Evolutionary conservation across 2,113 vertebrate genomes (phyloP).

Genomic region (Aegithalos caudatus): DNA sequence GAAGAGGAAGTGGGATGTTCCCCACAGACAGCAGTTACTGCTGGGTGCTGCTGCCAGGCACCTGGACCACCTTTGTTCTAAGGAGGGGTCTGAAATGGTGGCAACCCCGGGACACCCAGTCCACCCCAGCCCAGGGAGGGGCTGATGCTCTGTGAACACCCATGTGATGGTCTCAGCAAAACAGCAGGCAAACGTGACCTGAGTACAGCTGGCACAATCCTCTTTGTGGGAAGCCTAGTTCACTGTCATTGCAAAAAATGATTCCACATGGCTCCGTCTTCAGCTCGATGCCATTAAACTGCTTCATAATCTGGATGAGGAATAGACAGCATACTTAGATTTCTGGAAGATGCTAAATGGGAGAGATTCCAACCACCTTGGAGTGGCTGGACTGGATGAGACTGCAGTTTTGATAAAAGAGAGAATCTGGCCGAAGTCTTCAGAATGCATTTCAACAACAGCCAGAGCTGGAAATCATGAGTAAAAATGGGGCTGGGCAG

Average conservation of each 20-base stretch:
- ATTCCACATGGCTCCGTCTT: not conserved
- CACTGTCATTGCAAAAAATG: not conserved
- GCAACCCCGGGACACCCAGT: fast-evolving
- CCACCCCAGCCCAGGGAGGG: not conserved
- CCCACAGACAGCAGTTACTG: not conserved
- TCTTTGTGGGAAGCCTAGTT: not conserved
- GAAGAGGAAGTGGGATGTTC: not conserved
- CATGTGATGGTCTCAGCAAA: not conserved
- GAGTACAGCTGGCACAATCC: not conserved
- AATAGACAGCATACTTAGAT: not conserved
- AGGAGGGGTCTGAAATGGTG: not conserved
- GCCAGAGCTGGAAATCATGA: not conserved
- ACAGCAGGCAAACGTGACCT: not conserved
- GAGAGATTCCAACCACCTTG: not conserved
- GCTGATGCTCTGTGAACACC: not conserved
- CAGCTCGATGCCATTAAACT: not conserved
- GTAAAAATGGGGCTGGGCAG: not conserved
- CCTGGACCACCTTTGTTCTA: not conserved
- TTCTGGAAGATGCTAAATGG: slow-evolving; percentile 22
- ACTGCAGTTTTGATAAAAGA: not conserved
- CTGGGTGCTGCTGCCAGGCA: not conserved
- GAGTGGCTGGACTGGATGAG: not conserved
- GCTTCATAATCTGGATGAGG: slow-evolving; percentile 8
- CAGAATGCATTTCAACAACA: not conserved
- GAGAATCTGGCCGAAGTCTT: slow-evolving; percentile 2